Evolutionary conservation across 2,888 invertebrate species (phyloP).

Genomic region (Phasia obesa): DNA sequence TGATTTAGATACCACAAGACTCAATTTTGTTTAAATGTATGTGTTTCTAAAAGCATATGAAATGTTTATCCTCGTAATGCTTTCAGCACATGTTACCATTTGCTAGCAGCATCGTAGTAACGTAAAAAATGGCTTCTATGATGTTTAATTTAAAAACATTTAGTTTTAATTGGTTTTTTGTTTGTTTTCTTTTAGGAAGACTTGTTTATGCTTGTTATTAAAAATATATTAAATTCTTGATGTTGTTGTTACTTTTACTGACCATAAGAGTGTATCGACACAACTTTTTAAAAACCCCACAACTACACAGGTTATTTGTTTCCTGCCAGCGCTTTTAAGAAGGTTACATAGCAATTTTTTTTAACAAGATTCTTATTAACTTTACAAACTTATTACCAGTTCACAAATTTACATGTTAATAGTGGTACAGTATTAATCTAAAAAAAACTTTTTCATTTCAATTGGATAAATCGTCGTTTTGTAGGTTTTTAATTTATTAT

Average conservation of each 20-base stretch:
- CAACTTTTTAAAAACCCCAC: too few relatives aligned
- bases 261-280: too few relatives aligned
- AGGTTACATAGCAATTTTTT: too few relatives aligned
- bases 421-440: too few relatives aligned
- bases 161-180: conserved; percentile 61
- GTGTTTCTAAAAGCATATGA: background rate
- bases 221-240: conserved; percentile 38
- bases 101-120: background rate
- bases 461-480: too few relatives aligned
- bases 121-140: conserved; percentile 40
- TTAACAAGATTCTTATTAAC: too few relatives aligned
- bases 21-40: conserved; percentile 13
- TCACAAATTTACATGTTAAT: too few relatives aligned
- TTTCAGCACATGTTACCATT: conserved; percentile 54
- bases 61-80: conserved; percentile 36
- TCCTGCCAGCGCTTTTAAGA: too few relatives aligned
- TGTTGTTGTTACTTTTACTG: conserved; percentile 8
- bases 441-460: too few relatives aligned
- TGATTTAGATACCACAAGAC: conserved; percentile 3
- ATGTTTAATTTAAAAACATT: conserved; percentile 62
- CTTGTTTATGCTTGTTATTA: conserved; percentile 40
- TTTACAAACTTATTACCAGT: too few relatives aligned
- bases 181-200: conserved; percentile 4
- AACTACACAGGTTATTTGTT: too few relatives aligned
- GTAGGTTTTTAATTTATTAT: too few relatives aligned